phyloP scores from a whole-genome alignment of 2,113 vertebrate genomes.

The Clarias magur region DNA sequence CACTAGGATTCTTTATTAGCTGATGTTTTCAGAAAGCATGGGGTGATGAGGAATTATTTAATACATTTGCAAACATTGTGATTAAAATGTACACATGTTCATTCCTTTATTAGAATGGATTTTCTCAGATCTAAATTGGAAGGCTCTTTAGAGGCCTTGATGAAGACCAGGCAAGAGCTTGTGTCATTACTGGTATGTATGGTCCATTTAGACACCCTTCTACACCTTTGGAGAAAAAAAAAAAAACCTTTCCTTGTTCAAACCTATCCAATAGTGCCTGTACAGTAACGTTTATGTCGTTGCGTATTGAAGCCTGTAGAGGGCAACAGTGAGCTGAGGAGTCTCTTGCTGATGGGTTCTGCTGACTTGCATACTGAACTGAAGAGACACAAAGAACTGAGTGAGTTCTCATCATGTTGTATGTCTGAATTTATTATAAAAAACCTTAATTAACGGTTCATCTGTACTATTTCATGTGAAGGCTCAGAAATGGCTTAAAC shows the following conservation, averaged over 20 bases:
- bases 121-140: slow-evolving; percentile 71
- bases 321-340: slow-evolving; percentile 85
- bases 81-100: neutral
- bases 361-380: slow-evolving; percentile 69
- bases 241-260: neutral
- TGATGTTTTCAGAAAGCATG: neutral
- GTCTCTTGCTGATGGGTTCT: slow-evolving; percentile 50
- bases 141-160: slow-evolving; percentile 67
- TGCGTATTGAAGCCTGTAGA: slow-evolving; percentile 77
- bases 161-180: slow-evolving; percentile 73
- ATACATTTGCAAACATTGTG: neutral
- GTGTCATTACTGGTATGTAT: slow-evolving; percentile 71
- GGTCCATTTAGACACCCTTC: neutral
- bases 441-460: neutral
- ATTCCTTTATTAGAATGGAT: slow-evolving; percentile 66
- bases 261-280: too few species aligned
- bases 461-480: neutral
- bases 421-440: neutral
- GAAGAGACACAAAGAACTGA: slow-evolving; percentile 70
- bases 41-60: neutral
- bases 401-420: slow-evolving; percentile 66
- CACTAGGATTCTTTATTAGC: neutral
- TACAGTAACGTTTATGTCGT: neutral
- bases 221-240: neutral
- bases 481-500: neutral